Evolutionary conservation across 2,113 vertebrate species (phyloP).

Genomic region (Donacobius atricapilla): DNA sequence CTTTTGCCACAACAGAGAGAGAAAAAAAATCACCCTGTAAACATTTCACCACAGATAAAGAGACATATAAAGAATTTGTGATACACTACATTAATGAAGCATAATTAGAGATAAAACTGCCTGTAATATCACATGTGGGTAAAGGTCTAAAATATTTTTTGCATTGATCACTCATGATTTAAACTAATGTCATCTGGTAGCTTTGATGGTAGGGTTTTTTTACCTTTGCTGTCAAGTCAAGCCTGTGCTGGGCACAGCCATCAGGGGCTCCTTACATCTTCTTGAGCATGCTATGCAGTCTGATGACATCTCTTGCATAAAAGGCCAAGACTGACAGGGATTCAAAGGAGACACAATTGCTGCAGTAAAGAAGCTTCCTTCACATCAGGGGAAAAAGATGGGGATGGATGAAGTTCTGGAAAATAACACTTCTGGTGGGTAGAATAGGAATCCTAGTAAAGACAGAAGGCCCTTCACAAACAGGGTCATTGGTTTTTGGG

Average conservation of each 20-base stretch:
- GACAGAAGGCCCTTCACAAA: background rate
- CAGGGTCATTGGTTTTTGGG: background rate
- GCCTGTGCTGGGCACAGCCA: background rate
- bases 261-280: constrained; percentile 22
- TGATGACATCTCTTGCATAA: constrained; percentile 23
- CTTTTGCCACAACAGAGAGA: background rate
- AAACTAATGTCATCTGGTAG: constrained; percentile 1
- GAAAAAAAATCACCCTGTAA: background rate
- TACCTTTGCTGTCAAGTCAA: constrained; percentile 13
- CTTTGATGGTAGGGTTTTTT: background rate
- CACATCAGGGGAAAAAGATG: background rate
- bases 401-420: background rate
- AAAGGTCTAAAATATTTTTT: constrained; percentile 15
- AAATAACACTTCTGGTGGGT: background rate
- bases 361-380: background rate
- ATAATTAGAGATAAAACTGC: constrained; percentile 29
- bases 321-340: constrained; percentile 8
- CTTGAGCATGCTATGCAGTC: background rate
- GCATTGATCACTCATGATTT: constrained; percentile 1
- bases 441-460: background rate
- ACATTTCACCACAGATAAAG: background rate
- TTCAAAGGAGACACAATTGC: background rate
- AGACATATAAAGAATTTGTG: background rate
- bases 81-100: background rate
- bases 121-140: background rate